Evolutionary conservation across 2,888 invertebrate species (phyloP).

Genomic region (Ctenicera cuprea): DNA sequence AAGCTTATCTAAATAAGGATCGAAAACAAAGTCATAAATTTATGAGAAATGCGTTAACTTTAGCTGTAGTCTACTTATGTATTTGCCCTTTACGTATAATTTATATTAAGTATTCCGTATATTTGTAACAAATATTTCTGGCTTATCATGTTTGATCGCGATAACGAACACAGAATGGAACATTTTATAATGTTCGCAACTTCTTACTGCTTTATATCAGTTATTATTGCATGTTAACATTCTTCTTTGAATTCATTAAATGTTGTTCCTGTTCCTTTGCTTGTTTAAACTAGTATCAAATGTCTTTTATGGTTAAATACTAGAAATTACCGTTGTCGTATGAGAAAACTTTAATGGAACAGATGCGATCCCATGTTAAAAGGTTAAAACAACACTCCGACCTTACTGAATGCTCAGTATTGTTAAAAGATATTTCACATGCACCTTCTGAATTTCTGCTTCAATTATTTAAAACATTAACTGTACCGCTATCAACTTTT

Average conservation of each 20-base stretch:
- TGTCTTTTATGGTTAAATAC: constrained; percentile 31
- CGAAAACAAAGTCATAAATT: constrained; percentile 54
- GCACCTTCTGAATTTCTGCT: background rate
- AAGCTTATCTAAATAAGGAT: constrained; percentile 54
- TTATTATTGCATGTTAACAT: constrained; percentile 54
- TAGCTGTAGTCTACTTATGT: constrained; percentile 51
- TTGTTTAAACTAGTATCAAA: constrained; percentile 22
- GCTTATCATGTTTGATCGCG: constrained; percentile 55
- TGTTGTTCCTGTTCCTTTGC: constrained; percentile 35
- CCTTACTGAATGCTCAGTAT: background rate
- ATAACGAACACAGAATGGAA: constrained; percentile 52
- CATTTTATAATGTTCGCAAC: constrained; percentile 52
- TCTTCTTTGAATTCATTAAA: constrained; percentile 50
- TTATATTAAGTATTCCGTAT: constrained; percentile 56
- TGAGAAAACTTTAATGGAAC: constrained; percentile 28
- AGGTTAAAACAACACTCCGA: background rate
- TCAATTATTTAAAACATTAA: background rate
- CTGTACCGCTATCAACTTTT: background rate
- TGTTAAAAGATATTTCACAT: constrained; percentile 14
- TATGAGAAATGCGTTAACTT: constrained; percentile 54
- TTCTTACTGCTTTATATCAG: constrained; percentile 50
- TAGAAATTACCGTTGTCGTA: constrained; percentile 27
- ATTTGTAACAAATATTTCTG: constrained; percentile 56
- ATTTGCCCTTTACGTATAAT: constrained; percentile 56
- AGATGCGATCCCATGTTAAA: constrained; percentile 21